A percentile compares a stretch with the other conserved stretches of the same genome.
phyloP scores from a whole-genome alignment of 1,140 invertebrate genomes.

The Drosophila repletoides region DNA sequence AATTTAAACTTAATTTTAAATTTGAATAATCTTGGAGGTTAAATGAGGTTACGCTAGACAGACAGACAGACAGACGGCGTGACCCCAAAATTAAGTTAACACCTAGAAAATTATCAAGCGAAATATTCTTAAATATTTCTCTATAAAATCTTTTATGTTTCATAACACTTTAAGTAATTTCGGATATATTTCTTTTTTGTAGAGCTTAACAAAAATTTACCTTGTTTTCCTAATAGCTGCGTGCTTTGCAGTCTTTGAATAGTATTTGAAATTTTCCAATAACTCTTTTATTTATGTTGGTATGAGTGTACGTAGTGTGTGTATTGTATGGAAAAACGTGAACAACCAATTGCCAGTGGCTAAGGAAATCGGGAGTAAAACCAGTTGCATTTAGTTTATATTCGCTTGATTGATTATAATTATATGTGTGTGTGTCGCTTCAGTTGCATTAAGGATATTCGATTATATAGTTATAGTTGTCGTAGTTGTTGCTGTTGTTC shows the following conservation, averaged over 20 bases:
- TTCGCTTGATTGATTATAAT: conserved; percentile 44
- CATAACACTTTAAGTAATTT: no score
- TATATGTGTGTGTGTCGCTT: conserved; percentile 9
- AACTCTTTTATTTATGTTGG: not conserved
- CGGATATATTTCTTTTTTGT: no score
- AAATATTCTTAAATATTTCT: no score
- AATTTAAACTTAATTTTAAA: no score
- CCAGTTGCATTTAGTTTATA: conserved; percentile 36
- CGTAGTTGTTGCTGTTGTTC: not conserved
- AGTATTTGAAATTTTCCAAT: conserved; percentile 17
- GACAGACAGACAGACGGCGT: no score
- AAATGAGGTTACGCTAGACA: no score
- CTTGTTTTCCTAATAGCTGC: conserved; percentile 20
- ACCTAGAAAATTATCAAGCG: no score
- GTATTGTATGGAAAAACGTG: conserved; percentile 12
- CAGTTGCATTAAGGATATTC: conserved; percentile 19
- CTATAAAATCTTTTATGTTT: no score
- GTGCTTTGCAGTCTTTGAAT: conserved; percentile 23
- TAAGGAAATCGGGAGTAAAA: conserved; percentile 36
- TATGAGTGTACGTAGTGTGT: conserved; percentile 15
- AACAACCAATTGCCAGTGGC: conserved; percentile 36
- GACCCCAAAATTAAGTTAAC: no score
- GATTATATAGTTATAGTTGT: not conserved
- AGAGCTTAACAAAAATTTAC: conserved; percentile 35
- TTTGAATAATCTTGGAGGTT: no score